Evolutionary conservation across 2,888 invertebrate species (phyloP), one percentile per base, ranked within the genome.

Genomic region (Phengaris alcon): DNA sequence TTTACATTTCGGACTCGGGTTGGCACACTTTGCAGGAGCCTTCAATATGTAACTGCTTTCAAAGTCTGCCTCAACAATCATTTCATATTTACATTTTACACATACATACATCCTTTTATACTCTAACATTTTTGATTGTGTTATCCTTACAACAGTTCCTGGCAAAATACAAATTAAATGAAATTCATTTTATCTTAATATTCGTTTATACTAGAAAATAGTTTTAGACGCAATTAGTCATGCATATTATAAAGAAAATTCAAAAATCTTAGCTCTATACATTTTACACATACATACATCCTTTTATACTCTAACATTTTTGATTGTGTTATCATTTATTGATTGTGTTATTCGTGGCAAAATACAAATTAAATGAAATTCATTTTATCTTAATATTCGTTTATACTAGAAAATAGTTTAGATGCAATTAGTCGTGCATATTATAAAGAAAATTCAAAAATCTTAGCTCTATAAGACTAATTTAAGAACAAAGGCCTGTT

Each of bases 141-240:
- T 96, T 69, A 96, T 96, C 84, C 97, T 89, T 46, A 97, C 96
- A 57, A 97, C 96, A 74, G 97, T 97, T 4, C 97, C 98, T 89
- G 79, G 83, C 68, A 73, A 15, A 73, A 48, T 35, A 35, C 35
- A 48, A 6, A 48, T 48, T 48, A 48, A 48, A 48, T 48, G 6
- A 48, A 48, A 48, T 5, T 4, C 3, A 48, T 48, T 5, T 7
- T 8, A 48, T 48, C 8, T 48, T 48, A 48, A 7, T 48, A 35
- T 35, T 35, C 35, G 2, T 2, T 22, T 22, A 22, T 22, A 22
- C 22, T 22, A 1, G 22, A 22, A 22, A 22, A 22, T 22, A 22
- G 22, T 22, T 35, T 35, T 35, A 35, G 35, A 35, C 2, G 35
- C 35, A 35, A 35, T 35, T 35, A 35, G 35, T 22, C 22, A 22